phyloP scores from a whole-genome alignment of 64 coral and sea anemone species.

The Montipora foliosa region DNA sequence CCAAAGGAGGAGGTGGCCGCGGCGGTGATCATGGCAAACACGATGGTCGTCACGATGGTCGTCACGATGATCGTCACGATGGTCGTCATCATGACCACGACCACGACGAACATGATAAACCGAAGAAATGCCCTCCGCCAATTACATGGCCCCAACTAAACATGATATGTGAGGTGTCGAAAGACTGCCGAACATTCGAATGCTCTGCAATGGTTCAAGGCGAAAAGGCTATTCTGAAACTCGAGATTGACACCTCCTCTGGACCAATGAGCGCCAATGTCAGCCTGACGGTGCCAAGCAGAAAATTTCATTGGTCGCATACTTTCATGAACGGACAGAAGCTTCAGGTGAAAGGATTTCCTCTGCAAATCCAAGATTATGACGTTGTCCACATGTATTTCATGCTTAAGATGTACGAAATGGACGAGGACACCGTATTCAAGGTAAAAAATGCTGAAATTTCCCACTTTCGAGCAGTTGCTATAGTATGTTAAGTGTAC shows the following conservation, averaged over 20 bases:
- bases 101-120: neutral
- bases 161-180: neutral
- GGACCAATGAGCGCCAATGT: neutral
- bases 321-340: constrained; percentile 26
- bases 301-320: neutral
- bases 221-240: neutral
- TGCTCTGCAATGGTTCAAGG: neutral
- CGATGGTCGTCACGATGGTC: neutral
- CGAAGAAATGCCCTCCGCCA: neutral
- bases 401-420: neutral
- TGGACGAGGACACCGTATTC: neutral
- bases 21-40: neutral
- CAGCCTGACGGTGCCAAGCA: neutral
- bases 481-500: too few species aligned
- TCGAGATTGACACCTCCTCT: neutral
- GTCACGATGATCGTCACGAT: neutral
- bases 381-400: neutral
- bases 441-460: neutral
- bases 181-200: neutral
- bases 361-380: neutral
- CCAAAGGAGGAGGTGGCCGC: constrained; percentile 20
- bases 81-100: neutral
- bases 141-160: neutral
- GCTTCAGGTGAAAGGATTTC: neutral
- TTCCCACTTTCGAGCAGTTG: too few species aligned